Conservation (phyloP, 1,140 invertebrate genomes). For the Cheumatopsyche charites region DNA sequence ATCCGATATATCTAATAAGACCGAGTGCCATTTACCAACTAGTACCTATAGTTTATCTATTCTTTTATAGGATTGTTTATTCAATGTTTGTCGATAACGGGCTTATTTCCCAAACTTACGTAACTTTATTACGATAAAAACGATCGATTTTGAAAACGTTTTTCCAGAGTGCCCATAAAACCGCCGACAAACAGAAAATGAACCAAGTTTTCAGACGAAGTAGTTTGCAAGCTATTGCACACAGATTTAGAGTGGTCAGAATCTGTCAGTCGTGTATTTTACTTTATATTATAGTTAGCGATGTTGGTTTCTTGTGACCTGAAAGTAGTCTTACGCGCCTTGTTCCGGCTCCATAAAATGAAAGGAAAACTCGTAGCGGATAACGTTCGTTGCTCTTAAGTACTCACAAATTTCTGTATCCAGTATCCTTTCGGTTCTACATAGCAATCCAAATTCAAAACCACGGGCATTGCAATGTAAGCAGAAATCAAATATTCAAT, state of each 20-base stretch:
- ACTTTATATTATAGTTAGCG: background rate
- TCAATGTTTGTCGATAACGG: background rate
- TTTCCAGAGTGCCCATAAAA: background rate
- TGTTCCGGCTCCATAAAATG: slow-evolving; percentile 42
- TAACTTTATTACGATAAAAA: background rate
- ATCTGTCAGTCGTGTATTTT: slow-evolving; percentile 9
- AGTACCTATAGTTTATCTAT: background rate
- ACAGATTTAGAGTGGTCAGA: slow-evolving; percentile 9
- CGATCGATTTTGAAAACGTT: background rate
- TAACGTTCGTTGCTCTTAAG: slow-evolving; percentile 31
- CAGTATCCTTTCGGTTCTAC: no score
- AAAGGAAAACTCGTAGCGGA: slow-evolving; percentile 38
- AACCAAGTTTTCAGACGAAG: background rate
- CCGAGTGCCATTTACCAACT: slow-evolving; percentile 31
- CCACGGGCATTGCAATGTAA: no score
- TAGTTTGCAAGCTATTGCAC: background rate
- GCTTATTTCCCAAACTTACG: no score
- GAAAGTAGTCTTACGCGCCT: slow-evolving; percentile 34
- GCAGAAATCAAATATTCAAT: no score
- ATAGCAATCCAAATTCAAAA: no score
- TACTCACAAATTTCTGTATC: background rate
- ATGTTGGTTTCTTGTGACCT: slow-evolving; percentile 22
- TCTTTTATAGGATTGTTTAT: background rate
- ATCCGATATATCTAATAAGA: slow-evolving; percentile 40
- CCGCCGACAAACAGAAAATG: background rate